Base-by-base conservation (phyloP, 37 sponge, comb jelly and placozoan genomes). In the Petrosia ficiformis region DNA sequence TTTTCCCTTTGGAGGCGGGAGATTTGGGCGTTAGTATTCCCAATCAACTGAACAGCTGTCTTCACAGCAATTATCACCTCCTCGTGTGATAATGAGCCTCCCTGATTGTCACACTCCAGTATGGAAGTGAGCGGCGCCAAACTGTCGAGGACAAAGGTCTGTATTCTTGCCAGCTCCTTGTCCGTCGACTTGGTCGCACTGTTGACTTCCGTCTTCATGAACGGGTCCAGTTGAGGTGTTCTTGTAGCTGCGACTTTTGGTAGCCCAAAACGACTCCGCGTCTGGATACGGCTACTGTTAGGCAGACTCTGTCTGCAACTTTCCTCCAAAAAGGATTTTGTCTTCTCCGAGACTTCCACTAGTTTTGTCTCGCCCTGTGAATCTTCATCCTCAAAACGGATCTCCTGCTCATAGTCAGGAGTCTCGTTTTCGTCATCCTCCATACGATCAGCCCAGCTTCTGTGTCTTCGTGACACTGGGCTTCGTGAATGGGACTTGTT, bases 11-110 rank as follows among this genome's bases (percentile, higher is more conserved):
- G 14, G 39, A 74, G 22, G 33, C 59, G 59, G 10, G 56, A 72
- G 6, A 77, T 39, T 40, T 66, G 67, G 68, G 67, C 78, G n/a
- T 16, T 42, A 5, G 78, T 68, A 66, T 77, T 77, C 56, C 78
- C 78, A 35, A 77, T 5, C 8, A 77, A 26, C 26, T 14, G 52
- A n/a, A 77, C 24, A 16, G 65, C 77, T 5, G 67, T 24, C 42
- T 64, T 37, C 5, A n/a, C 29, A 3, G 78, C 78, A 10, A 19
- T 32, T 10, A 65, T 59, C 39, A 59, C 60, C 33, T 74, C 67
- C 41, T 75, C 76, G 19, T 6, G 19, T 4, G 16, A 26, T 14
- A 75, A 22, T 29, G 14, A 24, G 28, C 63, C 63, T n/a, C 26
- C 28, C 28, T 61, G 63, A 6, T 61, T n/a, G 63, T 6, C 28